A percentile compares a stretch with the other conserved stretches of the same genome.
These are phyloP conservation scores for Lutjanus campechanus DNA, from an alignment of 2,797 vertebrate genomes.

Conservation along the genomic window DNA sequence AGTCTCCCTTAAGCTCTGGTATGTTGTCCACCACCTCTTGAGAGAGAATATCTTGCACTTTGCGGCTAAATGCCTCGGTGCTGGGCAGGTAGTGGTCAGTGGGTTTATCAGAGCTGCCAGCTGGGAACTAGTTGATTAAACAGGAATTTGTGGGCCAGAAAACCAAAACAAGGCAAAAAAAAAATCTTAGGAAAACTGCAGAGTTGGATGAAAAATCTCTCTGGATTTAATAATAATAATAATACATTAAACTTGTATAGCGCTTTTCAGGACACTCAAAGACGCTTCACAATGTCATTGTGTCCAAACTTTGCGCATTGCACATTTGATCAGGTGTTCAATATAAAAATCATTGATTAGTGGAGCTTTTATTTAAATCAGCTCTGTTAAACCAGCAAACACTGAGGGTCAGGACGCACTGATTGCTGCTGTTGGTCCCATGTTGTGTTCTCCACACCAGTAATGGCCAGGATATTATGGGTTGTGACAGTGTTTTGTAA, in stretches of 20 bases:
- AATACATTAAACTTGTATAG: too few species aligned
- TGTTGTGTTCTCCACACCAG: conserved; percentile 35
- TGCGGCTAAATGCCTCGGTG: not conserved
- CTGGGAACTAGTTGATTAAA: not conserved
- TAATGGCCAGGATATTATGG: conserved; percentile 51
- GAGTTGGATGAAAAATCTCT: too few species aligned
- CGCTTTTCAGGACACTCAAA: too few species aligned
- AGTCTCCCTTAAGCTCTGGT: not conserved
- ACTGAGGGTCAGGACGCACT: conserved; percentile 3
- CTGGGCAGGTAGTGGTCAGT: not conserved
- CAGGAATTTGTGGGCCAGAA: not conserved
- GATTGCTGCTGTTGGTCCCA: conserved; percentile 44
- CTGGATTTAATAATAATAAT: too few species aligned
- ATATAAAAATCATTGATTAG: not conserved
- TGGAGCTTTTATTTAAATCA: not conserved
- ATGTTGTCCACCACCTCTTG: not conserved
- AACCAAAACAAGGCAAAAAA: not conserved
- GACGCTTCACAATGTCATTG: too few species aligned
- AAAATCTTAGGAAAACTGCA: too few species aligned
- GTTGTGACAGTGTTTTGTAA: conserved; percentile 58
- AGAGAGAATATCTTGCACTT: not conserved
- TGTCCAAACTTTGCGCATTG: not conserved
- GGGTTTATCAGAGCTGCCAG: not conserved
- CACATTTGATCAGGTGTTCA: not conserved
- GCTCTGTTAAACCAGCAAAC: conserved; percentile 7